Evolutionary conservation across 2,113 vertebrate genomes (phyloP).

Genomic region (Heloderma charlesbogerti): DNA sequence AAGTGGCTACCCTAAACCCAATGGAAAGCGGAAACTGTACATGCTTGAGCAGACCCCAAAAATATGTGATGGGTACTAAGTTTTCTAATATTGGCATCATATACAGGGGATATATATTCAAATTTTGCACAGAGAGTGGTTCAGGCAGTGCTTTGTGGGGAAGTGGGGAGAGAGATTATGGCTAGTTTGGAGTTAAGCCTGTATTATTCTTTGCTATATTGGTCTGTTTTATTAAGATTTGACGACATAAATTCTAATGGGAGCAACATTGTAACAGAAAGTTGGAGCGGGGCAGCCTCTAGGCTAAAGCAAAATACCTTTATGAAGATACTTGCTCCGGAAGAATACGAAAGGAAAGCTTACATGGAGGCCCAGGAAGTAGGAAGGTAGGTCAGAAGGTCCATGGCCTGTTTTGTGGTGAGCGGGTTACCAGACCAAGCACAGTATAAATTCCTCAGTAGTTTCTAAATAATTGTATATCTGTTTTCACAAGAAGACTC

Average conservation of each 20-base stretch:
- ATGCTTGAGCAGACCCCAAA: background rate
- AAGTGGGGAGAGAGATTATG: no score
- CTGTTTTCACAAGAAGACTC: background rate
- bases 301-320: background rate
- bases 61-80: background rate
- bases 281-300: background rate
- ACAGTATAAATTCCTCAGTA: background rate
- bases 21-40: background rate
- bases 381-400: no score
- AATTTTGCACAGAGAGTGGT: background rate
- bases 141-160: background rate
- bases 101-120: background rate
- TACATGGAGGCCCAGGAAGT: background rate
- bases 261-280: background rate
- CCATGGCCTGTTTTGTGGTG: background rate
- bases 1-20: no score
- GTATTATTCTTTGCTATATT: background rate
- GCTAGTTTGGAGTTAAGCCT: background rate
- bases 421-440: background rate
- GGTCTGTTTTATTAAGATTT: background rate
- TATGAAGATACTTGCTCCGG: background rate
- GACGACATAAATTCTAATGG: background rate
- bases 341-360: background rate
- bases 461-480: background rate
- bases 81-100: background rate